phyloP scores from a whole-genome alignment of 92 coral and sea anemone species.

The Ricordea florida region DNA sequence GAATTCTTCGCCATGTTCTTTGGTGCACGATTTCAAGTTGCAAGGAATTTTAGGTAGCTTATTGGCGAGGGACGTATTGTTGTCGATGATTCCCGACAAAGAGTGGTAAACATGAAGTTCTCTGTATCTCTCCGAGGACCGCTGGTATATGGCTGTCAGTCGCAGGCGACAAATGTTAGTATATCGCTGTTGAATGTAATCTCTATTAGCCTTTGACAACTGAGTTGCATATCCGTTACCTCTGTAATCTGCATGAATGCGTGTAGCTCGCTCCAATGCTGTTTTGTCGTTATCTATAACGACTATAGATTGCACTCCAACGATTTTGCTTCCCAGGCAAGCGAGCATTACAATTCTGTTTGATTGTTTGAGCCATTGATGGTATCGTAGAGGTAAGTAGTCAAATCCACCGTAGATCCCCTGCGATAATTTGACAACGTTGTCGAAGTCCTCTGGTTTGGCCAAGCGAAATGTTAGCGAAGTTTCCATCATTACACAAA shows the following conservation, averaged over 20 bases:
- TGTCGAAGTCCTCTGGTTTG: conserved; percentile 1
- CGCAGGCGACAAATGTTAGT: conserved; percentile 60
- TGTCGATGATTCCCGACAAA: conserved; percentile 63
- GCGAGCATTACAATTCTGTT: conserved; percentile 12
- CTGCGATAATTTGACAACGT: conserved; percentile 23
- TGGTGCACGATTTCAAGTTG: conserved; percentile 52
- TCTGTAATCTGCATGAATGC: conserved; percentile 82
- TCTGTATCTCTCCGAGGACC: too few species aligned
- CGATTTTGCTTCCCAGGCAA: conserved; percentile 30
- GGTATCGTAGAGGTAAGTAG: conserved; percentile 30
- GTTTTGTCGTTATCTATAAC: conserved; percentile 83
- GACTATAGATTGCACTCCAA: conserved; percentile 81
- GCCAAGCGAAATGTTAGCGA: conserved; percentile 39
- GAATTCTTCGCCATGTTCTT: too few species aligned
- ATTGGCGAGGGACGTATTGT: neutral
- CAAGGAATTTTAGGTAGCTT: neutral
- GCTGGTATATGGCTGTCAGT: too few species aligned
- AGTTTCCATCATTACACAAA: too few species aligned
- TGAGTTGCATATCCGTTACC: conserved; percentile 77
- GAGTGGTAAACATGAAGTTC: conserved; percentile 77
- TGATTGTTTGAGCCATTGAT: conserved; percentile 1
- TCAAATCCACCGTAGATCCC: conserved; percentile 42
- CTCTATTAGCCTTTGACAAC: conserved; percentile 54
- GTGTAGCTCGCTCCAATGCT: conserved; percentile 75
- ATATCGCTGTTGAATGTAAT: conserved; percentile 55